Evolutionary conservation across 2,888 invertebrate genomes (phyloP), one percentile per base, ranked within the genome.

Genomic region (Acleris cristana): DNA sequence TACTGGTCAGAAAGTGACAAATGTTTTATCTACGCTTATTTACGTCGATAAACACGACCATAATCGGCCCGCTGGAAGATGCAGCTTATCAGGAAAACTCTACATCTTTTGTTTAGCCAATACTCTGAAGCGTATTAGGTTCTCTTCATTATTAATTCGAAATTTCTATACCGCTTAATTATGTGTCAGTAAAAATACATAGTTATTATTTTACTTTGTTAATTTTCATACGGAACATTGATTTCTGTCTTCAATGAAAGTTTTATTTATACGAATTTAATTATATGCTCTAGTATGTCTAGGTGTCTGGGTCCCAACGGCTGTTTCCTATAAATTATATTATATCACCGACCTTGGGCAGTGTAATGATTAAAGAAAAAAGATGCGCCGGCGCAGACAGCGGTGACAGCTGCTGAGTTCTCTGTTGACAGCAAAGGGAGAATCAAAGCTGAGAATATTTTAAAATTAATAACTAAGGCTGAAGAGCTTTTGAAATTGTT

Each of bases 291-390:
- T 26, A 23, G 45, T 54, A 54, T 54, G 54, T 55, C 55, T 63
- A 55, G 63, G 55, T 55, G 55, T 55, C 63, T 55, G 44, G 60
- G 60, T 44, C 19, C 21, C 19, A 10, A 16, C 59, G 34, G 61
- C 61, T 61, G 61, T 45, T 61, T 26, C 52, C 54, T 7, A 55
- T 62, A 62, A 62, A 62, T 62, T 61, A 61, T 61, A 61, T 34
- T 60, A 40, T 60, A 51, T 51, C 60, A 34, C 34, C 51, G 44
- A 53, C 60, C 60, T 61, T 61, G 60, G 6, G 40, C 5, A 21
- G 34, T 19, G 4, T n/a, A 34, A 53, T 61, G 52, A 61, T 61
- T 61, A 16, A 26, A 53, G 16, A 14, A 55, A 51, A 60, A 51
- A 51, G 51, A 26, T 30, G 51, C 34, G 51, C 34, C 19, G 19